Base-by-base conservation (phyloP, 1,140 invertebrate genomes). In the Ditylenchus dipsaci region DNA sequence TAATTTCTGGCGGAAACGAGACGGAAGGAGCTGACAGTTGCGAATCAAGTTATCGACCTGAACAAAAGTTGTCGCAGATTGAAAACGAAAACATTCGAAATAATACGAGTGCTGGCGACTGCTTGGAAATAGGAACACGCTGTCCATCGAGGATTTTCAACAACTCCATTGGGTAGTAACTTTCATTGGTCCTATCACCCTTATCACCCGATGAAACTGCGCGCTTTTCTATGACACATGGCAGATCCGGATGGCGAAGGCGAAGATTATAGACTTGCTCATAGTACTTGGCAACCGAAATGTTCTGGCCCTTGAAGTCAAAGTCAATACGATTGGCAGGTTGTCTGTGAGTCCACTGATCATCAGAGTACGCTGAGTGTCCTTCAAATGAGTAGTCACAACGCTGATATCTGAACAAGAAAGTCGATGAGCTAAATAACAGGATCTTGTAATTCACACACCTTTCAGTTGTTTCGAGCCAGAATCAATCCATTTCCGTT, bases 141-240 rank as follows among this genome's bases (percentile, higher is more conserved):
- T 65, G 63, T 7, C 63, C 63, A 19, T 63, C 63, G 7, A 65
- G 63, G 3, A 65, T 65, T 15, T 60, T 29, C n/a, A 65, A 29
- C 1, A 65, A 5, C 27, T 65, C 63, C n/a, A 65, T 3, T 23
- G 63, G 63, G 19, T 65, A 63, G 27, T 56, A 65, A 15, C 13
- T 59, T 7, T 65, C 63, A 5, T 21, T n/a, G 1, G n/a, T 19
- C 17, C n/a, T 47, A 29, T 45, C 42, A 8, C n/a, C 59, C n/a
- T 30, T 61, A 3, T 3, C 21, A 26, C 3, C 53, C 3, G 21
- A 30, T 5, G 33, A 38, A 38, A 38, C 33, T 27, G 61, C 42
- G n/a, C 63, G 63, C 42, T 65, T 56, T 17, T 65, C 63, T 5
- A 65, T 65, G 23, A n/a, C 63, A 38, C 63, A 65, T n/a, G 57